Base-by-base conservation (phyloP, 2,888 invertebrate species). In the Pheosia tremula region DNA sequence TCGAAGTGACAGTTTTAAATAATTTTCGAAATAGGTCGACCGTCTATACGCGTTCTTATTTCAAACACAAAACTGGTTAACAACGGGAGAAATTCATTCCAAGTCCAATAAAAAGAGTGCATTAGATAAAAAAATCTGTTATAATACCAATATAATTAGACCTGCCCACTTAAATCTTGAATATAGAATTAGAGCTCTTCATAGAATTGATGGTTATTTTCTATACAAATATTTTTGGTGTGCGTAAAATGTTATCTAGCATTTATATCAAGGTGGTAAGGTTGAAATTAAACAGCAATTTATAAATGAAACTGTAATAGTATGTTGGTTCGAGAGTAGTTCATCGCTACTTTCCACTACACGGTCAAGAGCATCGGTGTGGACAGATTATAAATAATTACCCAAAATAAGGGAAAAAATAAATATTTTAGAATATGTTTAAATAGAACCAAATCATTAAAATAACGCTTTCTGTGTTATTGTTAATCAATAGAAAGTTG, bases 311-410 rank as follows among this genome's bases (percentile, higher is more conserved):
- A 60, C 41, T 54, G 75, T 56, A 76, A 64, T 56, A 41, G 4
- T 61, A 70, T 52, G 60, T 67, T 74, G 76, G 71, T 80, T 71
- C 65, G 68, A 71, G 80, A 81, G 77, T 81, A 78, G 83, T 76
- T 77, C 79, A 83, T 82, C 77, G 79, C 83, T 84, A 84, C 86
- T 91, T 88, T 88, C 90, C 84, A 89, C 88, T 90, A 89, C 90
- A 91, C 87, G 91, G 92, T 90, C 91, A 93, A 91, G 91, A 86
- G 78, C 86, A 75, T 68, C 55, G 60, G 85, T 89, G 90, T 88
- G 84, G 81, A 86, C 72, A 84, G 78, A 39, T 58, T 64, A 45
- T 56, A 53, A 13, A 58, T 69, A 78, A 79, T 69, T 62, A 77
- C 58, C 6, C 11, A 56, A 67, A 45, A 45, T 45, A 45, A 10